phyloP scores from a whole-genome alignment of 2,888 invertebrate species.

The Lissonota sp. region DNA sequence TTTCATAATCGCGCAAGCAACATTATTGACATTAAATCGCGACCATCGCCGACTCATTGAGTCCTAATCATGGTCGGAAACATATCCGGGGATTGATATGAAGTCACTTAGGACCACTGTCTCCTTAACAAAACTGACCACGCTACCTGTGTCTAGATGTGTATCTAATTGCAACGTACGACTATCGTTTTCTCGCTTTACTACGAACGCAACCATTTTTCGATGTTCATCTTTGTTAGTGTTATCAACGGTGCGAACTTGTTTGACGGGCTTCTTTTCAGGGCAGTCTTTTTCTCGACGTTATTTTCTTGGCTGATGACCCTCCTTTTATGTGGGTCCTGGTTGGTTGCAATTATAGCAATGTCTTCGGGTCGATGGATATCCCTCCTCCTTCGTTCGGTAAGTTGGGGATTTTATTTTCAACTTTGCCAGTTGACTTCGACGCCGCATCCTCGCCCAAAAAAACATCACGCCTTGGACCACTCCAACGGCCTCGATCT shows the following conservation, averaged over 20 bases:
- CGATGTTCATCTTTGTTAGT: neutral
- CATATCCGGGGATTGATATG: neutral
- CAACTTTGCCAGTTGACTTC: neutral
- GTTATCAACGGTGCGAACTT: neutral
- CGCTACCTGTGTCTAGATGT: conserved; percentile 31
- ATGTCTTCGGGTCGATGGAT: neutral
- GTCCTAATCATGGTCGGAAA: neutral
- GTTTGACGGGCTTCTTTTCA: neutral
- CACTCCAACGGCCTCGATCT: neutral
- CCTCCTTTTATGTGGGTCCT: conserved; percentile 4
- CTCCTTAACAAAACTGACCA: conserved; percentile 27
- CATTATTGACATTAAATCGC: neutral
- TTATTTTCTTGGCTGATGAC: conserved; percentile 3
- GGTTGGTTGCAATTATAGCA: conserved; percentile 22
- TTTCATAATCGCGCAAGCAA: neutral
- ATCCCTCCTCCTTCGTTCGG: neutral
- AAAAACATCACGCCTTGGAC: conserved; percentile 2
- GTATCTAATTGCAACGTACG: conserved; percentile 27
- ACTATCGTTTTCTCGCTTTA: conserved; percentile 7
- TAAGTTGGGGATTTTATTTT: no score
- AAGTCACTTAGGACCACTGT: neutral
- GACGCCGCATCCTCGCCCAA: neutral
- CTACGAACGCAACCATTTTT: conserved; percentile 14
- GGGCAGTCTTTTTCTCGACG: conserved; percentile 9
- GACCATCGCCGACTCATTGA: no score